phyloP scores from a whole-genome alignment of 37 sponge, comb jelly and placozoan genomes.

The Corticium candelabrum region DNA sequence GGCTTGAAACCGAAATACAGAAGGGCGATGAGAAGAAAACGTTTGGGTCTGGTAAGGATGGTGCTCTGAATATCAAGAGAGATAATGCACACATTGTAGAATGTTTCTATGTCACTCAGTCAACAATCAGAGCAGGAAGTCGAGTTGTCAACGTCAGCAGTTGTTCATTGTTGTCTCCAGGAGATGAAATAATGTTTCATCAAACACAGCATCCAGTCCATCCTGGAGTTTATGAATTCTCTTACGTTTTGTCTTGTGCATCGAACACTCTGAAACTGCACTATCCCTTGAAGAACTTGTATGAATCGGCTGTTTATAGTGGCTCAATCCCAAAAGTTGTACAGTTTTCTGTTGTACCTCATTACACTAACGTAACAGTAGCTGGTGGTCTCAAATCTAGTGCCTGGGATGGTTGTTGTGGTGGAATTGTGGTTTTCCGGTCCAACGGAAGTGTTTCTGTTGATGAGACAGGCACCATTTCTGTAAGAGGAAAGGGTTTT shows the following conservation, averaged over 20 bases:
- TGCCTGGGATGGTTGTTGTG: background rate
- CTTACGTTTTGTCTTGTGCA: background rate
- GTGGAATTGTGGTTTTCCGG: background rate
- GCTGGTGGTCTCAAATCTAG: background rate
- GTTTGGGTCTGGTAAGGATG: too few relatives aligned
- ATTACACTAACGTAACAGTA: background rate
- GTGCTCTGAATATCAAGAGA: too few relatives aligned
- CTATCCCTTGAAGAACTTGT: background rate
- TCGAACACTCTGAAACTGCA: background rate
- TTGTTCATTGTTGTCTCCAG: background rate
- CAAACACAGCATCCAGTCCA: background rate
- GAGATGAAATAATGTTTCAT: background rate
- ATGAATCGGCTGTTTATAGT: background rate
- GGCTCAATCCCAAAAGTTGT: background rate
- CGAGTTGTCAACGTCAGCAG: background rate
- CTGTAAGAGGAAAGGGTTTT: background rate
- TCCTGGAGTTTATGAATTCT: background rate
- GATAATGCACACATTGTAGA: too few relatives aligned
- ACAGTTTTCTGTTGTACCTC: background rate
- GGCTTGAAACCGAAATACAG: too few relatives aligned
- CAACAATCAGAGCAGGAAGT: background rate
- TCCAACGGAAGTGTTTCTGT: background rate
- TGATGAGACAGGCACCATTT: background rate
- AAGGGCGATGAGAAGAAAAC: too few relatives aligned
- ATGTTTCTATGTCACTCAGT: background rate